Evolutionary conservation across 2,113 vertebrate genomes (phyloP), one percentile per base, ranked within the genome.

Genomic region (Numenius arquata): DNA sequence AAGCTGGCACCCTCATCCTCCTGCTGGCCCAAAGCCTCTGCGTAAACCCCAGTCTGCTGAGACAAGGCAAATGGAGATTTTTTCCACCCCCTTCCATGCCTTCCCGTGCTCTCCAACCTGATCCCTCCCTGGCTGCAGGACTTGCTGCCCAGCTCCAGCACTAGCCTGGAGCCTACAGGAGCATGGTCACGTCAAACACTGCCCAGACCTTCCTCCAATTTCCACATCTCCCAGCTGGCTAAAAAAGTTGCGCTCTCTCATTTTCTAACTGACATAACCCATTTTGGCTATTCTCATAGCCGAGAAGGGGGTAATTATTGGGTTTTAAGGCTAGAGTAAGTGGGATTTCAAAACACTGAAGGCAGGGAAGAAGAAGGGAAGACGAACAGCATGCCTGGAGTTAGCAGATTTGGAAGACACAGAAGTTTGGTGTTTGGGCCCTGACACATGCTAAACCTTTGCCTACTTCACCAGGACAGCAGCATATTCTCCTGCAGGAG

Each of bases 1-100:
- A 17, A n/a, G 29, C 19, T 77, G 73, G 30, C 23, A 27, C 0
- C 0, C 6, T 55, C 58, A 6, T 27, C 40, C n/a, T 62, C 12
- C 89, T 43, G 8, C 29, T 29, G 41, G 34, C 68, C 55, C 36
- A 27, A 61, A 61, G 22, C 53, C 20, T 66, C 23, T 48, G 26
- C 25, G 38, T 25, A 74, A 74, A 73, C 10, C 73, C 36, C 27
- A 36, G 12, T 29, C 45, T 41, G 18, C 83, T 11, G n/a, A 89
- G 45, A 38, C 1, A 34, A 40, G 19, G 12, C 21, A 15, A 30
- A 40, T 0, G 8, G 34, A 66, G 8, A 7, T 65, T 48, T 36
- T 67, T 36, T 48, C 23, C 26, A 41, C 14, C 43, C 14, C 43
- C 23, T 91, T 63, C 16, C 8, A 3, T 30, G 30, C 25, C 32